Base-by-base conservation (phyloP, 2,888 invertebrate genomes). In the Rotaria socialis region DNA sequence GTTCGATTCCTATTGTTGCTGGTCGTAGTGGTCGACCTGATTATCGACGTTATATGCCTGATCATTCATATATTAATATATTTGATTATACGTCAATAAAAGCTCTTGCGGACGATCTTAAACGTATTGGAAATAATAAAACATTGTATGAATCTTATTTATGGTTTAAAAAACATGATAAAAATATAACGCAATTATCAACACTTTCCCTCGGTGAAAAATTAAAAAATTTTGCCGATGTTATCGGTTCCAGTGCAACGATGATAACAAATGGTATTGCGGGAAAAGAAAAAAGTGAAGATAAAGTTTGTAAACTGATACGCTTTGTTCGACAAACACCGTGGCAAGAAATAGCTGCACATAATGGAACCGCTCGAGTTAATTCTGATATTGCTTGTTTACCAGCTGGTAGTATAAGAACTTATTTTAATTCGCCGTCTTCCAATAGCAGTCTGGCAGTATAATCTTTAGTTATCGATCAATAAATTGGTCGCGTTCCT, bases 1-100 rank as follows among this genome's bases (percentile, higher is more conserved):
- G 85, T 84, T 86, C 85, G 14, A 41, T 86, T 50, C 86, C 86
- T 24, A 86, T 86, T 47, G 86, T 86, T 35, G 86, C 86, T 58
- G 86, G 86, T 27, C 47, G 47, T 74, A 27, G 75, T 47, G 47
- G 47, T 43, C 85, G 85, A 80, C 86, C 86, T n/a, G 75, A 86
- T 84, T 86, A 86, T 85, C 56, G 47, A 35, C 60, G 74, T 56
- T 86, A 43, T 84, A 50, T 85, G 75, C 85, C 85, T 41, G 58
- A 84, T 52, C 27, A 60, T 84, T 85, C 86, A 43, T 85, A 41
- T 50, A 80, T 86, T 10, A 86, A 86, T 80, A 58, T 86, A 55
- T 85, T 74, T 41, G 86, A 86, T 75, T 86, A 80, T 50, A 50
- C 35, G 19, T 47, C 85, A 43, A 41, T 86, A n/a, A 60, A 86